Base-by-base conservation (phyloP, 23 tunicate genomes). In the Clavelina lepadiformis region DNA sequence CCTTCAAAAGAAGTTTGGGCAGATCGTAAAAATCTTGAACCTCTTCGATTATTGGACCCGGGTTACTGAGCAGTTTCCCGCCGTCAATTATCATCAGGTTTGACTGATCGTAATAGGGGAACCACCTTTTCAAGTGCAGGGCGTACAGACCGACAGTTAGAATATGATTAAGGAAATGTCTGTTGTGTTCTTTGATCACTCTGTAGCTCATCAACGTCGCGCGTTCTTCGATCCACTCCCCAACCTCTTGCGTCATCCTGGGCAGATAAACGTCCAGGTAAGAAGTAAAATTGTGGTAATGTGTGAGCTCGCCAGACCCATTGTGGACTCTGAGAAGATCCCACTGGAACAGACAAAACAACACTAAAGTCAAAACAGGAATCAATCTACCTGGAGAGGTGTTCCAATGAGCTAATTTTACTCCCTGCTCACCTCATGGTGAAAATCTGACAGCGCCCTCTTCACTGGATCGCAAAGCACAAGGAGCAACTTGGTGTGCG, bases 391-490 rank as follows among this genome's bases (percentile, higher is more conserved):
- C n/a, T n/a, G n/a, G n/a, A n/a, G n/a, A n/a, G n/a, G n/a, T n/a
- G n/a, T n/a, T n/a, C n/a, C n/a, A n/a, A n/a, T n/a, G n/a, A n/a
- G n/a, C 18, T 44, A 44, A 13, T 18, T 44, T 13, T 13, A 13
- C 15, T 13, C 18, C 50, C 11, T 28, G 34, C 72, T 71, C 7
- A 71, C 76, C 31, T 71, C 76, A 27, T 71, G 76, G 13, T 15
- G 35, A 31, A 57, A 71, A 20, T 71, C 76, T 18, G 76, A 71
- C 21, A 61, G 27, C 13, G 30, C 52, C 34, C 76, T 58, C 3
- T 71, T 71, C 3, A 26, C 76, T 3, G 76, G 76, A 31, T 71
- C 76, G 46, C 76, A 71, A 3, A 71, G 6, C 30, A 71, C 46
- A 19, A 71, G 50, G 28, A 71, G 13, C 19, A 71, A 11, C 35